Conservation (phyloP, 1,140 invertebrate species). For the Drosophila tropicalis region DNA sequence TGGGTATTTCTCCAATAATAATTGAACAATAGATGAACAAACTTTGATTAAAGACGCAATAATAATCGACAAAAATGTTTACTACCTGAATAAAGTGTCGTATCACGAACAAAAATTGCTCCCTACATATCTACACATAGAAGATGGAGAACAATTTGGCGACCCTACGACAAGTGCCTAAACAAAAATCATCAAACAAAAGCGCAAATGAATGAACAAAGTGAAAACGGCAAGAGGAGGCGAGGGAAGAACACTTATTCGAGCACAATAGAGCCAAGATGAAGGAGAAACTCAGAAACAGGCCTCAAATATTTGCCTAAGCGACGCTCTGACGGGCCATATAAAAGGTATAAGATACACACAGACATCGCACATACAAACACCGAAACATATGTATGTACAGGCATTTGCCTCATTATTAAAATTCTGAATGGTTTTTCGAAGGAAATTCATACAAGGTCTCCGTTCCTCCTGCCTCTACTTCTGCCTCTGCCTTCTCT, state of each 20-base stretch:
- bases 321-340: slow-evolving; percentile 22
- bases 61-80: slow-evolving; percentile 12
- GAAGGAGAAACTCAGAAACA: slow-evolving; percentile 30
- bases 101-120: slow-evolving; percentile 18
- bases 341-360: slow-evolving; percentile 31
- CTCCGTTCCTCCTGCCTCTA: background rate
- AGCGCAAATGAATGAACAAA: slow-evolving; percentile 64
- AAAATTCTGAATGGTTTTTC: slow-evolving; percentile 17
- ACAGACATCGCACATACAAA: background rate
- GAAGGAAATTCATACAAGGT: slow-evolving; percentile 16
- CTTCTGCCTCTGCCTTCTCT: background rate
- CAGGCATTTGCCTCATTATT: slow-evolving; percentile 6
- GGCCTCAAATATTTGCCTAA: slow-evolving; percentile 57
- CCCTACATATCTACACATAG: background rate
- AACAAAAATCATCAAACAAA: slow-evolving; percentile 68
- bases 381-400: background rate
- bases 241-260: background rate
- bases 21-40: background rate
- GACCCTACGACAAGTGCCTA: slow-evolving; percentile 57
- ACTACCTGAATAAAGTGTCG: slow-evolving; percentile 3
- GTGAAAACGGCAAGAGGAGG: slow-evolving; percentile 1
- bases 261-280: slow-evolving; percentile 6
- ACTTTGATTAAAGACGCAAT: slow-evolving; percentile 40
- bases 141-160: slow-evolving; percentile 17
- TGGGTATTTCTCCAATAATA: background rate